Evolutionary conservation across 2,888 invertebrate species (phyloP), one percentile per base, ranked within the genome.

Genomic region (Ferrisia virgata): DNA sequence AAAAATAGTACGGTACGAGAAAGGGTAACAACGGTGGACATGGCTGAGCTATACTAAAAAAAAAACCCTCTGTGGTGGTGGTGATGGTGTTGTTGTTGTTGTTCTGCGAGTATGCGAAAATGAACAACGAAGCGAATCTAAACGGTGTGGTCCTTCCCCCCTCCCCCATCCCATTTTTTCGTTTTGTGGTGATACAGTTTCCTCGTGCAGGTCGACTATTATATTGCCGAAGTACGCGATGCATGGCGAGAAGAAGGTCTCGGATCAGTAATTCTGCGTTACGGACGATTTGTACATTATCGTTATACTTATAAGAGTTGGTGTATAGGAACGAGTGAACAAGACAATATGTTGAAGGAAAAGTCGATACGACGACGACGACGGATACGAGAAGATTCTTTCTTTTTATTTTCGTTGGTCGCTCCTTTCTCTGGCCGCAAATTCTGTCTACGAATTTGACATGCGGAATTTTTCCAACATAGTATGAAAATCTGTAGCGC

Each of bases 211-310:
- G 18, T 18, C 28, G 28, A n/a, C 47, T 3, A 18, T 1, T n/a
- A 18, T n/a, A 47, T 47, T 5, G 18, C 4, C n/a, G 47, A 47
- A 47, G 47, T n/a, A 18, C 18, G 2, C 40, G 40, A 5, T 4
- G 47, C 47, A 18, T 3, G 47, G 5, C 47, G 40, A 2, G 11
- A 18, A 2, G 9, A 11, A 9, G 13, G 64, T 72, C 72, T 33
- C 33, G 72, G 36, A 33, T 72, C 33, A 28, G 33, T 72, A 33
- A 72, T 33, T 72, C 33, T n/a, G 13, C 58, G 72, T 72, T 33
- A 72, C 72, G 72, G 72, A 72, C 72, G n/a, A 72, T 72, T 64
- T 72, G 72, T 33, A 13, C 64, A 64, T 64, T 64, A 28, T 64
- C 31, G 28, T 28, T 28, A 18, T 47, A 3, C 36, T 4, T 6